Evolutionary conservation across 1,140 invertebrate genomes (phyloP), one percentile per base, ranked within the genome.

Genomic region (Zaprionus davidi): DNA sequence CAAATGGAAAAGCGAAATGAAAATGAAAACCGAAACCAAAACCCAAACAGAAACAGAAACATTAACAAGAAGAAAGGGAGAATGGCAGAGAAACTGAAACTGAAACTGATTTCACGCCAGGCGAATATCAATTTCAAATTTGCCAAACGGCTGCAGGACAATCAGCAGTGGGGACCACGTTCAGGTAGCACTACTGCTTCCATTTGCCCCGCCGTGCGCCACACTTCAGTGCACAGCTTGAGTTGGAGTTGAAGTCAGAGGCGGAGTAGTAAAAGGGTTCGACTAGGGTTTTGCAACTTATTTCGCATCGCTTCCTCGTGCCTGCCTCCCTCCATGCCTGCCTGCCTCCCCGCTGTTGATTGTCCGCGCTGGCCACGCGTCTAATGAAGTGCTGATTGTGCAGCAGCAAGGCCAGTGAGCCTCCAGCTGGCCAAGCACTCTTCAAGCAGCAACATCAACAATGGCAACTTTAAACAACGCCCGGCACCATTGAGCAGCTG

Each of bases 121-220:
- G 81, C 85, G 79, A 91, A 79, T 91, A 91, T 91, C 88, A 88
- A 91, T 91, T 91, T 91, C 88, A 88, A 91, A 91, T 91, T 91
- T 88, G 79, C 84, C 65, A 72, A 79, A 65, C 56, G 41, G 41
- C 41, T 46, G 77, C 76, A 67, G 34, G 24, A 71, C 63, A 58
- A 79, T 66, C 70, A 79, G 46, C 78, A 71, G 51, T 55, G 71
- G 31, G 51, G 26, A 38, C 44, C 46, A 55, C 44, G 17, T 49
- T 46, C 26, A 70, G 49, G 63, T 55, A 24, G 13, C 11, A 51
- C 46, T 49, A 22, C n/a, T 34, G 31, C n/a, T 46, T 3, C 41
- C 2, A 17, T 15, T 38, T 38, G 36, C n/a, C 53, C 53, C 57
- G 26, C 64, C 41, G 28, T 55, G 58, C 38, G 58, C 59, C 36